Conservation (phyloP, 2,888 invertebrate genomes). For the Polyploca ridens region DNA sequence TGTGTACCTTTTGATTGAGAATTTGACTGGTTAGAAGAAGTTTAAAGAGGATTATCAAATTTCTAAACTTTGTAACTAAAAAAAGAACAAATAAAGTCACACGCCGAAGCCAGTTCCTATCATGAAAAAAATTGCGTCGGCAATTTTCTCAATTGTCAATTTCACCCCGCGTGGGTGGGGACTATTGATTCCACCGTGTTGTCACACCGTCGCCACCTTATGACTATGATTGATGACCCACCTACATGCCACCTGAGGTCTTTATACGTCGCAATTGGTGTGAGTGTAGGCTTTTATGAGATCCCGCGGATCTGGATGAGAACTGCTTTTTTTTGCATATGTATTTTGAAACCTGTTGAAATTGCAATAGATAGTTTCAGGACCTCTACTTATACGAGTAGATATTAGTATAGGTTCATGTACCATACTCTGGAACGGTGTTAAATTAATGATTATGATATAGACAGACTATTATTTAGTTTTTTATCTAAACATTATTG, state of each 20-base stretch:
- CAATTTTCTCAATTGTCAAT: constrained; percentile 6
- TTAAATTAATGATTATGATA: too few relatives aligned
- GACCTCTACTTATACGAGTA: too few relatives aligned
- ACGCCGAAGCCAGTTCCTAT: neutral
- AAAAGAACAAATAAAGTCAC: neutral
- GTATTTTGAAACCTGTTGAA: neutral
- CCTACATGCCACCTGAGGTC: constrained; percentile 46
- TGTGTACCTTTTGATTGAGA: neutral
- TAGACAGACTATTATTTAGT: too few relatives aligned
- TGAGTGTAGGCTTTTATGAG: constrained; percentile 5
- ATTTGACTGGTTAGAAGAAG: neutral
- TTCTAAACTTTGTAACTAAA: neutral
- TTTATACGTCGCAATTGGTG: constrained; percentile 15
- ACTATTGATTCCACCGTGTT: constrained; percentile 42
- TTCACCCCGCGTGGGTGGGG: constrained; percentile 31
- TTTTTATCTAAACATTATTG: too few relatives aligned
- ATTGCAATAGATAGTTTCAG: too few relatives aligned
- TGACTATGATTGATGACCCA: constrained; percentile 55
- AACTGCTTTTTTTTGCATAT: neutral
- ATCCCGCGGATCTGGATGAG: neutral
- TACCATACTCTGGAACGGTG: too few relatives aligned
- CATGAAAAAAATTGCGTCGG: neutral
- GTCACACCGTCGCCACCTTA: constrained; percentile 44
- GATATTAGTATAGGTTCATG: too few relatives aligned
- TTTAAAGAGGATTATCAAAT: too few relatives aligned